Conservation (phyloP, 2,888 invertebrate genomes). For the Galeopsomyia nigrocyanea region DNA sequence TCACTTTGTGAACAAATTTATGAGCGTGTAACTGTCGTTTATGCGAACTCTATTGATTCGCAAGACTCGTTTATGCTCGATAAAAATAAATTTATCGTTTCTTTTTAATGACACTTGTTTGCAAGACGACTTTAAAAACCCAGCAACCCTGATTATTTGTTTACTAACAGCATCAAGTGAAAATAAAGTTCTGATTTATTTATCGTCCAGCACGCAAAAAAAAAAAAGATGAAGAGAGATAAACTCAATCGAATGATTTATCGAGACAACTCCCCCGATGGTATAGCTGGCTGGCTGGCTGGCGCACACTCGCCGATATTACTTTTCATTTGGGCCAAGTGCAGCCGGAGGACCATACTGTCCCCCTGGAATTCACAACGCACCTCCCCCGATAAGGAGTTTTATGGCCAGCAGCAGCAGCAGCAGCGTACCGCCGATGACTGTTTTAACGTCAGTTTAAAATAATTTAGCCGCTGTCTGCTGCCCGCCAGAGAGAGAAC, state of each 20-base stretch:
- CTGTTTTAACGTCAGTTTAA: neutral
- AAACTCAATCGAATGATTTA: conserved; percentile 34
- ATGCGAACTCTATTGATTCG: too few relatives aligned
- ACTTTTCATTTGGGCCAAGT: conserved; percentile 46
- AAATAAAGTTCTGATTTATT: conserved; percentile 21
- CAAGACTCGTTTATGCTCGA: too few relatives aligned
- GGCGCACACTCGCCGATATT: conserved; percentile 35
- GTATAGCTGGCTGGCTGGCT: neutral
- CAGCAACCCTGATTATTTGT: too few relatives aligned
- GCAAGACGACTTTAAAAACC: too few relatives aligned
- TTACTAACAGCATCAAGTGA: too few relatives aligned
- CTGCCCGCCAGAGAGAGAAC: neutral
- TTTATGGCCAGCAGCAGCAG: neutral
- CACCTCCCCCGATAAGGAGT: conserved; percentile 9
- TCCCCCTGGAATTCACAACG: conserved; percentile 21
- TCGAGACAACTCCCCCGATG: conserved; percentile 2
- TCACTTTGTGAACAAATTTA: neutral
- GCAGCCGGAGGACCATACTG: conserved; percentile 11
- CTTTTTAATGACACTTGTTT: too few relatives aligned
- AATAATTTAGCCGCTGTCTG: conserved; percentile 21
- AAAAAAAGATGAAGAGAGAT: neutral
- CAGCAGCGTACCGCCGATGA: neutral
- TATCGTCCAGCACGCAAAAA: neutral
- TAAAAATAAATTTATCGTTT: too few relatives aligned
- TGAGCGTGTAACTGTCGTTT: neutral